Base-by-base conservation (phyloP, 2,888 invertebrate genomes). In the Drosophila mettleri region DNA sequence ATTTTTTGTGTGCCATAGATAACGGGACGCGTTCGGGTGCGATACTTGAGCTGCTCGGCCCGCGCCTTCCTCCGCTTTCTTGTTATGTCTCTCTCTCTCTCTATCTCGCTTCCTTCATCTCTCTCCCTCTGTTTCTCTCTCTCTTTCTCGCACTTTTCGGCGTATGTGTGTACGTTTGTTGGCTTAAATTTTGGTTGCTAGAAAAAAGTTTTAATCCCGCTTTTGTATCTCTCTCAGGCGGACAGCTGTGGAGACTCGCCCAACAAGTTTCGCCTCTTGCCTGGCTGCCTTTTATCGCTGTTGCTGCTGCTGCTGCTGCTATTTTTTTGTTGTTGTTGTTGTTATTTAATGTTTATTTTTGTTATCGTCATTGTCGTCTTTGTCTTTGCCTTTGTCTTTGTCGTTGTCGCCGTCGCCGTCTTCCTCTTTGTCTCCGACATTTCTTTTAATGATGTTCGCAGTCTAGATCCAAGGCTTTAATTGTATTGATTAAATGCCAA, bases 401-500 rank as follows among this genome's bases (percentile, higher is more conserved):
- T 33, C 62, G 16, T 63, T 54, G 22, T 53, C 34, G 49, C 14
- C 59, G 61, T 48, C 34, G 27, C 10, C 51, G 66, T 55, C 55
- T 41, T 57, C 60, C 45, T 46, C 61, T 43, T 61, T 57, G 66
- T 64, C 74, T 64, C 57, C 53, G 70, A 65, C 49, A 53, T 67
- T 63, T 69, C 71, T 65, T 76, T 83, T 79, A 86, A 86, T 83
- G 80, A 78, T 75, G 83, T 52, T 83, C 68, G 68, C 65, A 51
- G 69, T 60, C 57, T 65, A 71, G 71, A 78, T 63, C 67, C 73
- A 62, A 80, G 78, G 71, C 79, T 86, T 86, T 86, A 81, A 86
- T 83, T 86, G 86, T 84, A 84, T 84, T 84, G 84, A 86, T 81
- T 86, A 79, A 84, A 81, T 74, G 78, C 66, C 72, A 79, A 81